Percentiles rank a stretch among this genome's conserved stretches.
Conservation (phyloP, 1,140 invertebrate species). For the Drosophila willistoni region DNA sequence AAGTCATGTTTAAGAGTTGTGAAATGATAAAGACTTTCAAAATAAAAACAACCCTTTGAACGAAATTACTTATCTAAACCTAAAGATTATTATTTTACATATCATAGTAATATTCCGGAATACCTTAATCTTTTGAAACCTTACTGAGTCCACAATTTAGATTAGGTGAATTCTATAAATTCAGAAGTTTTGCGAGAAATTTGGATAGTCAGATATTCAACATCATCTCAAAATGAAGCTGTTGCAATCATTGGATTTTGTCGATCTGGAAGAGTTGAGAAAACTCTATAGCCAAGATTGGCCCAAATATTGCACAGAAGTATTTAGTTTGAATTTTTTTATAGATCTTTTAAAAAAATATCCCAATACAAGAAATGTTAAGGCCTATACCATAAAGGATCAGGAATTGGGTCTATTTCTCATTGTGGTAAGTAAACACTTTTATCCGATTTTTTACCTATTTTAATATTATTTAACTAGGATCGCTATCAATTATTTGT, state of each 20-base stretch:
- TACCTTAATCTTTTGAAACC: not conserved
- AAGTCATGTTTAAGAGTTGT: not conserved
- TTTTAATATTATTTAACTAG: not conserved
- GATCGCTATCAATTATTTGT: slow-evolving; percentile 41
- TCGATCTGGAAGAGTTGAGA: slow-evolving; percentile 29
- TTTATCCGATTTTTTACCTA: too few relatives aligned
- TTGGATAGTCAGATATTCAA: slow-evolving; percentile 3
- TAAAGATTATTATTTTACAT: not conserved
- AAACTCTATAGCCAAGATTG: slow-evolving; percentile 27
- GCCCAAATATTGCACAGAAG: slow-evolving; percentile 53
- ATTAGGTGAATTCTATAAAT: not conserved
- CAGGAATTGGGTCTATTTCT: slow-evolving; percentile 63
- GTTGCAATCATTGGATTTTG: slow-evolving; percentile 26
- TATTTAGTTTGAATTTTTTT: slow-evolving; percentile 49
- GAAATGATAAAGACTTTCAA: too few relatives aligned
- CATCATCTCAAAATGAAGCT: slow-evolving; percentile 24
- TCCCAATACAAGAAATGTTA: slow-evolving; percentile 23
- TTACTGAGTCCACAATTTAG: not conserved
- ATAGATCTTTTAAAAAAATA: slow-evolving; percentile 28
- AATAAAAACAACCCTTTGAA: not conserved
- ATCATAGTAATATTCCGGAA: too few relatives aligned
- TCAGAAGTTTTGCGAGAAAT: not conserved
- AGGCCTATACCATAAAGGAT: slow-evolving; percentile 41
- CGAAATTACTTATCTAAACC: not conserved
- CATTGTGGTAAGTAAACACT: slow-evolving; percentile 55